Percentiles rank a stretch among this genome's conserved stretches.
These are phyloP conservation scores for Ctena decussata DNA, from an alignment of 2,888 invertebrate genomes.

Conservation along the genomic window DNA sequence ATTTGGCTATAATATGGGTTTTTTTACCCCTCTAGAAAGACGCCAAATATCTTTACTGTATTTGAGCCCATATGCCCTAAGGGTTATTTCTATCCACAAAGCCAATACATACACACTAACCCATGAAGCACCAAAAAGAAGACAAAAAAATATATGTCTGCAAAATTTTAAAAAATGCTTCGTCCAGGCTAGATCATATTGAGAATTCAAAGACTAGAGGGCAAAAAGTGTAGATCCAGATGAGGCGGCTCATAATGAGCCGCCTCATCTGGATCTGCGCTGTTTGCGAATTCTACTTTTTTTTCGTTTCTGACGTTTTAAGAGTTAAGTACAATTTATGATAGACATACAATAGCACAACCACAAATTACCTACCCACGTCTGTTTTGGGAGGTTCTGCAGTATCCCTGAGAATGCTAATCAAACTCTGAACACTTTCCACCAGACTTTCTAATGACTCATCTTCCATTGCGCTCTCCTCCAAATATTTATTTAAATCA, in stretches of 20 bases:
- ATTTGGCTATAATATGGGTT: no score
- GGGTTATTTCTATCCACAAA: no score
- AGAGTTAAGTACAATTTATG: not conserved
- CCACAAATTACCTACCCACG: slow-evolving; percentile 85
- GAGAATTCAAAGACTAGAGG: no score
- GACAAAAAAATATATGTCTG: no score
- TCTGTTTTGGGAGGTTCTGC: slow-evolving; percentile 87
- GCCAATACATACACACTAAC: no score
- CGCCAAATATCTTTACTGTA: no score
- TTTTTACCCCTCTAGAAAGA: no score
- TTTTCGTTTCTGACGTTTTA: not conserved
- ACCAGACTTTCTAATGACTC: slow-evolving; percentile 87
- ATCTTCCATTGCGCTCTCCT: slow-evolving; percentile 87
- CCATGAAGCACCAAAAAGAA: no score
- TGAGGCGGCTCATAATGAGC: not conserved
- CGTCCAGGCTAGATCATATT: no score
- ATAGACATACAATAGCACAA: no score
- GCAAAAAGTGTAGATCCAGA: not conserved
- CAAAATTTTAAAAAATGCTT: no score
- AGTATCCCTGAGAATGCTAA: slow-evolving; percentile 83
- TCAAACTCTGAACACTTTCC: slow-evolving; percentile 87
- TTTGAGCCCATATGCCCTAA: no score
- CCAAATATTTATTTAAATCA: slow-evolving; percentile 84
- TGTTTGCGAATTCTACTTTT: not conserved
- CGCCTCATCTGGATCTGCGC: not conserved